Base-by-base conservation (phyloP, 2,113 vertebrate genomes). In the Pogona vitticeps region DNA sequence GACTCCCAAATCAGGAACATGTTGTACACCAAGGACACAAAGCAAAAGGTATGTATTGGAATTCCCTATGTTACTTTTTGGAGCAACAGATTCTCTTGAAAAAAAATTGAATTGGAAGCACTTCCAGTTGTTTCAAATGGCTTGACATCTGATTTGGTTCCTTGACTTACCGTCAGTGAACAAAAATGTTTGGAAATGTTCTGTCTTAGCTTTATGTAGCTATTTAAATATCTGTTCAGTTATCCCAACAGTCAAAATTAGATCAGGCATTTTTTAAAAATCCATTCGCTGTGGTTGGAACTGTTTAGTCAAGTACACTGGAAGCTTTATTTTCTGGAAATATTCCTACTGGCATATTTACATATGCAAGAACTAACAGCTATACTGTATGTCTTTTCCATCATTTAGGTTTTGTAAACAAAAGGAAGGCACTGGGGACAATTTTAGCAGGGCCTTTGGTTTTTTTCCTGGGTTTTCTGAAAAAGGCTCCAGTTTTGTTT, bases 1-100 rank as follows among this genome's bases (percentile, higher is more conserved):
- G 65, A 95, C 92, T 83, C 91, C 90, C 7, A 90, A 83, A 46
- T 61, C 88, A 7, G 56, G 63, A 28, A 12, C 82, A 7, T 80
- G 80, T 36, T 82, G 83, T 26, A 58, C 58, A 59, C 6, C 42
- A n/a, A 90, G 42, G 80, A 91, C 83, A 75, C 3, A 0, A 1
- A 36, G 46, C 1, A 0, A 0, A 3, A 91, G 90, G 96, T 96
- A 84, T 95, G 85, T 93, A 85, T 33, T 31, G 26, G 20, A 23
- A 38, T 63, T 42, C 26, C 33, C 23, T 17, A 28, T 26, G 23
- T 21, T 56, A 18, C 1, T 31, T 31, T 70, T 10, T 61, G 58
- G 65, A 88, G 21, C 88, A 90, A 86, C 84, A 42, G 46, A 52
- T 52, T 52, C 46, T 52, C 46, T 6, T 52, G 46, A 52, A 10